phyloP scores from a whole-genome alignment of 2,113 vertebrate genomes.

The Bothrops jararaca region DNA sequence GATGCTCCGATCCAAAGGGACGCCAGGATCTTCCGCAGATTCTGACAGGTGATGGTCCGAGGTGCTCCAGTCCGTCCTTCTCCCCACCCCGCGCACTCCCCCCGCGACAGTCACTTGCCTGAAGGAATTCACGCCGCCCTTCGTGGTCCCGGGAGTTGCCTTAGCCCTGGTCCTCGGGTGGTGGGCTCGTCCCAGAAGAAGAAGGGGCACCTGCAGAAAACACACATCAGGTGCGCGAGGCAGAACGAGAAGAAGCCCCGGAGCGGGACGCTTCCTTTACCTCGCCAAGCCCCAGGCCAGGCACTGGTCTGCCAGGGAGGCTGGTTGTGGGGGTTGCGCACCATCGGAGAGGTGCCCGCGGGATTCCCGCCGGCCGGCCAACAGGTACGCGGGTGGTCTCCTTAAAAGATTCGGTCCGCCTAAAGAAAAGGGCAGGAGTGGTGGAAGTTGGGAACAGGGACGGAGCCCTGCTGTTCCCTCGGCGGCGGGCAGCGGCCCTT shows the following conservation, averaged over 20 bases:
- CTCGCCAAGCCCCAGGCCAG: slow-evolving; percentile 3
- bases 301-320: background rate
- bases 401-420: background rate
- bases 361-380: slow-evolving; percentile 24
- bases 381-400: slow-evolving; percentile 41
- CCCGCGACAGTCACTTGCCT: slow-evolving; percentile 27
- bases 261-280: slow-evolving; percentile 19
- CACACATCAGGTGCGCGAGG: slow-evolving; percentile 4
- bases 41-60: slow-evolving; percentile 50
- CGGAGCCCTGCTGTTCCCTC: background rate
- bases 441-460: background rate
- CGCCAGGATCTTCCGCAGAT: slow-evolving; percentile 40
- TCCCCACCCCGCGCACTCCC: background rate
- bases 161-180: slow-evolving; percentile 42
- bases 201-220: slow-evolving; percentile 12
- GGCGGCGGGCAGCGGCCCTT: background rate
- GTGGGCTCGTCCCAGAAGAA: background rate
- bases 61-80: slow-evolving; percentile 38
- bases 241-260: slow-evolving; percentile 36
- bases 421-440: background rate
- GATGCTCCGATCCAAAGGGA: slow-evolving; percentile 62
- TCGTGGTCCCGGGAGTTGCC: slow-evolving; percentile 47
- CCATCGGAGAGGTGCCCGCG: slow-evolving; percentile 21
- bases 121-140: slow-evolving; percentile 45
- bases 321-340: slow-evolving; percentile 17